phyloP scores from a whole-genome alignment of 2,113 vertebrate genomes.

The Odontophorus gujanensis region DNA sequence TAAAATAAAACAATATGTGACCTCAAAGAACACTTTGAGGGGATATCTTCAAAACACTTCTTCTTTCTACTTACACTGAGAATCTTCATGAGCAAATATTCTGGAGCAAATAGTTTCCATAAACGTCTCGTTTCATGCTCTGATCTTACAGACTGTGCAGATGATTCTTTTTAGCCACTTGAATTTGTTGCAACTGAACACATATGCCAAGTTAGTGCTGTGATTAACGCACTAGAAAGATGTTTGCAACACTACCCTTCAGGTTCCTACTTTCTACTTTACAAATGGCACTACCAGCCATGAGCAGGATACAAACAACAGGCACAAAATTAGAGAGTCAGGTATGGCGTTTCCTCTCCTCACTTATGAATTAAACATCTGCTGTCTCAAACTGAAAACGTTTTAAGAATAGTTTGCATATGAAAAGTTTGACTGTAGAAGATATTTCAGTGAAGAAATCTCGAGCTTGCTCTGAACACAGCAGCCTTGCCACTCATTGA shows the following conservation, averaged over 20 bases:
- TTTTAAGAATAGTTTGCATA: slow-evolving; percentile 38
- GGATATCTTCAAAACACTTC: background rate
- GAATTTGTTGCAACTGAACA: background rate
- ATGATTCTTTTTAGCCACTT: background rate
- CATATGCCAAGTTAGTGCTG: background rate
- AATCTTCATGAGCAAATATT: background rate
- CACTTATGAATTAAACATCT: slow-evolving; percentile 53
- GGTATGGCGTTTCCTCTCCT: slow-evolving; percentile 9
- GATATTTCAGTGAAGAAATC: slow-evolving; percentile 1
- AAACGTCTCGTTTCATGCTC: background rate
- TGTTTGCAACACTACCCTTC: background rate
- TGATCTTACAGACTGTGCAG: background rate
- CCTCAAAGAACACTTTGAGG: background rate
- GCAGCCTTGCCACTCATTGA: background rate
- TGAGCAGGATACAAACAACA: slow-evolving; percentile 13
- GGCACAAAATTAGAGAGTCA: background rate
- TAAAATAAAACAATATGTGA: background rate
- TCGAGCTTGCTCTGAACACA: background rate
- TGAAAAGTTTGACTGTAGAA: slow-evolving; percentile 23
- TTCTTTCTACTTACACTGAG: background rate
- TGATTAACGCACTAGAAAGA: slow-evolving; percentile 16
- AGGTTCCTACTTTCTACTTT: background rate
- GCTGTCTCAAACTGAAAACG: background rate
- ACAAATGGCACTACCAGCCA: background rate
- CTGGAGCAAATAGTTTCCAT: background rate